A percentile compares a stretch with the other conserved stretches of the same genome.
Evolutionary conservation across 2,888 invertebrate species (phyloP).

Genomic region (Bellardia bayeri): DNA sequence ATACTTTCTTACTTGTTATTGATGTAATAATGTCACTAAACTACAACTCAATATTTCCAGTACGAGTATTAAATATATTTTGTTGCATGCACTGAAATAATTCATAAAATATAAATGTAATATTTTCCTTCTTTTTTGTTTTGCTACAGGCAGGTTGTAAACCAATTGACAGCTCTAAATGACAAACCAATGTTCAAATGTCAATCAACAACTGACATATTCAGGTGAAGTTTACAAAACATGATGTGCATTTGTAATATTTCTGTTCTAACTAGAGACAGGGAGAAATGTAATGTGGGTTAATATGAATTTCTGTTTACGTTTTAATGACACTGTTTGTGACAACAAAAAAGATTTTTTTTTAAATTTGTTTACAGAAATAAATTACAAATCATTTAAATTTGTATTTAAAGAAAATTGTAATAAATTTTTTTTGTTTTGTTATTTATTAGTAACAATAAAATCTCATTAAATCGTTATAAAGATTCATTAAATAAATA

Average conservation of each 20-base stretch:
- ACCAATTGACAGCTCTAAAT: slow-evolving; percentile 28
- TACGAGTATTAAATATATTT: not conserved
- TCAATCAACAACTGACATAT: slow-evolving; percentile 51
- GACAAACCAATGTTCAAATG: slow-evolving; percentile 38
- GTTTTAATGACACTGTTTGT: not conserved
- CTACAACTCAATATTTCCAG: not conserved
- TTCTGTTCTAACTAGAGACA: slow-evolving; percentile 1
- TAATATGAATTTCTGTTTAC: slow-evolving; percentile 1
- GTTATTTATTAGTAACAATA: not conserved
- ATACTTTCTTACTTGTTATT: too few species aligned
- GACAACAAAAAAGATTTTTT: not conserved
- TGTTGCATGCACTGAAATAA: not conserved
- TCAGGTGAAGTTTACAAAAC: slow-evolving; percentile 49
- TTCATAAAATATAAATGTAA: slow-evolving; percentile 4
- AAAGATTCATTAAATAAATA: not conserved
- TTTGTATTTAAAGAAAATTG: not conserved
- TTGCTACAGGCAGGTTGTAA: not conserved
- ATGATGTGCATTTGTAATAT: slow-evolving; percentile 37
- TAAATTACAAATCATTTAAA: not conserved
- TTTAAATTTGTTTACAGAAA: not conserved
- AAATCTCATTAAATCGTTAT: not conserved
- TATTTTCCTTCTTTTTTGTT: not conserved
- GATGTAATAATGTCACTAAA: too few species aligned
- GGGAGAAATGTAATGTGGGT: slow-evolving; percentile 19
- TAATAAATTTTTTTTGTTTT: not conserved